A percentile compares a stretch with the other conserved stretches of the same genome.
Evolutionary conservation across 2,797 vertebrate species (phyloP).

Genomic region (Hemitrygon akajei): DNA sequence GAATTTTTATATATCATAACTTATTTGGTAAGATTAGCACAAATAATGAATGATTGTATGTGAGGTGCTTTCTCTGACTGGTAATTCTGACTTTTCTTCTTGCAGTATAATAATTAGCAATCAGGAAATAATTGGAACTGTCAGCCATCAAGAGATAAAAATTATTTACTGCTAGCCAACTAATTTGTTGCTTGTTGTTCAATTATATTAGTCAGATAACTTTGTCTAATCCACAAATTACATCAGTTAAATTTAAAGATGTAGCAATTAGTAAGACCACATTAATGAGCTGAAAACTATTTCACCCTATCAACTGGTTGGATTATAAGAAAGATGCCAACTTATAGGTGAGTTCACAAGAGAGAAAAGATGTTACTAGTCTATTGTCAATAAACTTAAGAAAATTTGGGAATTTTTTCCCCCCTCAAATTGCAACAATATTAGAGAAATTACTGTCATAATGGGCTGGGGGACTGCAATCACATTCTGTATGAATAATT

Average conservation of each 20-base stretch:
- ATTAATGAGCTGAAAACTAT: background rate
- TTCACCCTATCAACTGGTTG: background rate
- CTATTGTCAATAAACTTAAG: background rate
- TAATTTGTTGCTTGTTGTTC: constrained; percentile 18
- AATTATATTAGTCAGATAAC: constrained; percentile 5
- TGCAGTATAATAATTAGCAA: constrained; percentile 13
- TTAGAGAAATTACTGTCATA: background rate
- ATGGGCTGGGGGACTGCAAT: background rate
- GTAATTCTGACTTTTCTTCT: constrained; percentile 5
- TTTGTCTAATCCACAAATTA: constrained; percentile 18
- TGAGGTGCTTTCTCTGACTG: constrained; percentile 28
- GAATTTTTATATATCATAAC: constrained; percentile 53
- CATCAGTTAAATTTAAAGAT: constrained; percentile 13
- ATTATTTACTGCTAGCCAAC: background rate
- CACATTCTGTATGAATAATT: constrained; percentile 14
- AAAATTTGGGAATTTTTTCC: background rate
- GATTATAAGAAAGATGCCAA: background rate
- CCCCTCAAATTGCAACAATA: background rate
- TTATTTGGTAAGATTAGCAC: constrained; percentile 52
- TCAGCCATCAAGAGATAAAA: background rate
- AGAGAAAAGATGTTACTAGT: background rate
- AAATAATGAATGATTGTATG: constrained; percentile 33
- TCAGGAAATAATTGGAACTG: constrained; percentile 1
- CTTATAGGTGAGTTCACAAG: background rate
- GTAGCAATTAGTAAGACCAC: background rate